phyloP scores from a whole-genome alignment of 2,797 vertebrate species.

The Atherinosoma microstoma region DNA sequence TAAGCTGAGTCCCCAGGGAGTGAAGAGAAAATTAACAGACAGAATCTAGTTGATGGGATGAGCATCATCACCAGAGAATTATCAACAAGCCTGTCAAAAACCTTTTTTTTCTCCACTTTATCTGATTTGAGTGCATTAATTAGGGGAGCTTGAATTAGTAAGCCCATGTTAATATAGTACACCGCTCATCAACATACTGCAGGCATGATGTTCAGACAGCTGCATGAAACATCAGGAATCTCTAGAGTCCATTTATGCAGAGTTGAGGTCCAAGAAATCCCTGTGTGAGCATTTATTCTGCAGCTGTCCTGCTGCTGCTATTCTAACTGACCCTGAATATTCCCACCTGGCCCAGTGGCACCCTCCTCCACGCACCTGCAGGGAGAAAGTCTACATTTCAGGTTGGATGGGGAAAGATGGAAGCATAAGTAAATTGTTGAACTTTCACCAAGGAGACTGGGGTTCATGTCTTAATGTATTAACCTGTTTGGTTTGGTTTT shows the following conservation, averaged over 20 bases:
- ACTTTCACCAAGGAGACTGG: background rate
- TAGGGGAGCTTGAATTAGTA: conserved; percentile 36
- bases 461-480: no score
- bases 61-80: conserved; percentile 57
- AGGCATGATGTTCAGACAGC: conserved; percentile 43
- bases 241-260: conserved; percentile 56
- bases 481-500: no score
- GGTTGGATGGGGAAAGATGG: background rate
- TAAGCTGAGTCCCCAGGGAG: conserved; percentile 36
- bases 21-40: conserved; percentile 52
- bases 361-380: background rate
- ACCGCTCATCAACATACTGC: conserved; percentile 44
- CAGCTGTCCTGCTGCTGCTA: conserved; percentile 14
- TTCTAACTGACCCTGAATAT: conserved; percentile 7
- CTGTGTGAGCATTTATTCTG: conserved; percentile 22
- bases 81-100: conserved; percentile 50
- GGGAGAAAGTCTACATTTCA: background rate
- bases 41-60: conserved; percentile 66
- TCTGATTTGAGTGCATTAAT: conserved; percentile 59
- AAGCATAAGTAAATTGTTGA: background rate
- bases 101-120: conserved; percentile 23
- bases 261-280: conserved; percentile 35
- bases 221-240: conserved; percentile 50
- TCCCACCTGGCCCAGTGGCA: background rate
- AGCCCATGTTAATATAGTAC: conserved; percentile 29